A percentile compares a stretch with the other conserved stretches of the same genome.
Evolutionary conservation across 2,888 invertebrate species (phyloP).

Genomic region (Tiliacea aurago): DNA sequence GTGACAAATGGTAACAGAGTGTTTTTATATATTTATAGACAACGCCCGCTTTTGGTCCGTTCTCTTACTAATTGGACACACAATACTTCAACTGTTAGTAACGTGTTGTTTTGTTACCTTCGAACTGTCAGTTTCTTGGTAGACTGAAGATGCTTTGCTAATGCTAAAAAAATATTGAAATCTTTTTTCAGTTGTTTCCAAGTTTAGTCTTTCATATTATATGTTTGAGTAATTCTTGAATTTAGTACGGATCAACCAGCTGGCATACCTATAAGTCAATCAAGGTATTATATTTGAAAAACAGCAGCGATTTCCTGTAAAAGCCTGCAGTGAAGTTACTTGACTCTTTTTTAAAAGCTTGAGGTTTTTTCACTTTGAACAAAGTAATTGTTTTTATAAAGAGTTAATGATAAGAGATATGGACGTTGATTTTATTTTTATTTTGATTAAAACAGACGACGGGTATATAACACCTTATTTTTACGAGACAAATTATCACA

Average conservation of each 20-base stretch:
- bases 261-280: neutral
- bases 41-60: slow-evolving; percentile 73
- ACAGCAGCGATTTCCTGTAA: neutral
- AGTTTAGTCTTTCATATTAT: neutral
- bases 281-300: too few relatives aligned
- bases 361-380: too few relatives aligned
- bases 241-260: neutral
- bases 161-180: slow-evolving; percentile 6
- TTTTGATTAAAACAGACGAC: too few relatives aligned
- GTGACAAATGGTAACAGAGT: slow-evolving; percentile 90
- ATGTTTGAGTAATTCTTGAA: neutral
- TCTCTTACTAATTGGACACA: slow-evolving; percentile 87
- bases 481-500: neutral
- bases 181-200: neutral
- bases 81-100: slow-evolving; percentile 79
- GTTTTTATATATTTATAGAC: slow-evolving; percentile 90
- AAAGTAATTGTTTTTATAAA: too few relatives aligned
- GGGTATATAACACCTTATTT: neutral
- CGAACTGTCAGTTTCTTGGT: slow-evolving; percentile 40
- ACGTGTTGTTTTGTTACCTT: slow-evolving; percentile 65
- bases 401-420: too few relatives aligned
- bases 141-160: neutral
- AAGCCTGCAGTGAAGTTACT: neutral
- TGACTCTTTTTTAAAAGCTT: neutral
- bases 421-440: too few relatives aligned